Base-by-base conservation (phyloP, 2,797 vertebrate species). In the Menidia menidia region DNA sequence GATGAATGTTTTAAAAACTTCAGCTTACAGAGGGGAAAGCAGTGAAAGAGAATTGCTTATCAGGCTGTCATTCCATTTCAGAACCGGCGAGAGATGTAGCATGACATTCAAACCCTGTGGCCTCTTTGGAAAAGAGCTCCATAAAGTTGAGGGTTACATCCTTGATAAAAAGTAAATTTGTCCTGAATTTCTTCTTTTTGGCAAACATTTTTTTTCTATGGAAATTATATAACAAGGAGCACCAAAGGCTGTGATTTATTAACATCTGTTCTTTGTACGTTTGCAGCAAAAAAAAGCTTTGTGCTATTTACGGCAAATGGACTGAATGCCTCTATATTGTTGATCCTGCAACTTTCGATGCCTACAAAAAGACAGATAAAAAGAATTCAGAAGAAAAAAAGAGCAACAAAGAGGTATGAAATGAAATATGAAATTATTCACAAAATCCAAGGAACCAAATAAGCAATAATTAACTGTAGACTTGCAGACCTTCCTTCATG, bases 61-160 rank as follows among this genome's bases (percentile, higher is more conserved):
- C 54, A 61, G 48, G 52, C 31, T 79, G 62, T 86, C 11, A 64
- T 93, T 91, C 71, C 73, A 85, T 87, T 73, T 68, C 85, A 99
- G 98, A 94, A 98, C 97, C 13, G 97, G 96, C 3, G 97, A 99
- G 87, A 96, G 96, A 77, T 99, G 97, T 88, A 88, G 95, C 77
- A 89, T 99, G 87, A 96, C 88, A 72, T 99, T 99, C 92, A 99
- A 98, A 77, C 95, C 97, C 12, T 98, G 96, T 1, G 96, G 97
- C 71, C 95, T 99, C 75, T 99, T 99, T 87, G 97, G 97, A 30
- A 99, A 98, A 78, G 97, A 99, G 87, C 88, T 99, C 60, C 98
- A 99, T 92, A 98, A 98, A 94, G 97, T 99, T 33, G 98, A 99
- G 87, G 98, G 98, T 73, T 98, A 96, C 90, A 97, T 99, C 90